Evolutionary conservation across 30 jellyfish, hydroid and myxozoan genomes (phyloP).

Genomic region (Clytia hemisphaerica): DNA sequence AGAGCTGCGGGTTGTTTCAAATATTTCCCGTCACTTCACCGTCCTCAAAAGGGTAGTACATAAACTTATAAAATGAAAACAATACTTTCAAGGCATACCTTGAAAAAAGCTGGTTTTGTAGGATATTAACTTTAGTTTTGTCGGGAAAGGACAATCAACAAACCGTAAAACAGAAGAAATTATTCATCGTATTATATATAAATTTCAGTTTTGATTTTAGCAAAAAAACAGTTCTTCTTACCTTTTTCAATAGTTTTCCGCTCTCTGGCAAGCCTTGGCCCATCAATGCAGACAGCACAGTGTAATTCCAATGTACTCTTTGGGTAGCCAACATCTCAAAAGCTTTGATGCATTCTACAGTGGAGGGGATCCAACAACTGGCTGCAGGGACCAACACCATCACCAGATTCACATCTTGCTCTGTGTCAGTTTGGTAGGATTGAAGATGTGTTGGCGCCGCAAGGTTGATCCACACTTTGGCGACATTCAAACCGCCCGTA

Average conservation of each 20-base stretch:
- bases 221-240: not conserved
- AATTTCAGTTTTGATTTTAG: too few relatives aligned
- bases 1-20: too few relatives aligned
- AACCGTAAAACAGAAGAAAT: too few relatives aligned
- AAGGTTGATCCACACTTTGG: constrained; percentile 63
- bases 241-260: constrained; percentile 82
- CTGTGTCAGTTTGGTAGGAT: constrained; percentile 50
- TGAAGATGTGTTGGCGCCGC: constrained; percentile 82
- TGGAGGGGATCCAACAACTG: constrained; percentile 74
- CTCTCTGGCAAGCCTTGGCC: constrained; percentile 88
- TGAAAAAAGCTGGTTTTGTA: too few relatives aligned
- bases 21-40: too few relatives aligned
- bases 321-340: constrained; percentile 4
- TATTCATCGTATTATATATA: too few relatives aligned
- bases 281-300: constrained; percentile 63
- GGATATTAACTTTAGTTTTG: too few relatives aligned
- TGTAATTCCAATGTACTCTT: constrained; percentile 29
- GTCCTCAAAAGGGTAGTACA: too few relatives aligned
- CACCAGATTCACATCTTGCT: constrained; percentile 58
- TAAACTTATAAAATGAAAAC: too few relatives aligned
- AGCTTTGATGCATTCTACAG: constrained; percentile 35
- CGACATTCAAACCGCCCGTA: constrained; percentile 32
- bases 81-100: too few relatives aligned
- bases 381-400: constrained; percentile 68
- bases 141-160: too few relatives aligned